A percentile compares a stretch with the other conserved stretches of the same genome.
Evolutionary conservation across 2,797 vertebrate genomes (phyloP).

Genomic region (Phoxinus dragarum): DNA sequence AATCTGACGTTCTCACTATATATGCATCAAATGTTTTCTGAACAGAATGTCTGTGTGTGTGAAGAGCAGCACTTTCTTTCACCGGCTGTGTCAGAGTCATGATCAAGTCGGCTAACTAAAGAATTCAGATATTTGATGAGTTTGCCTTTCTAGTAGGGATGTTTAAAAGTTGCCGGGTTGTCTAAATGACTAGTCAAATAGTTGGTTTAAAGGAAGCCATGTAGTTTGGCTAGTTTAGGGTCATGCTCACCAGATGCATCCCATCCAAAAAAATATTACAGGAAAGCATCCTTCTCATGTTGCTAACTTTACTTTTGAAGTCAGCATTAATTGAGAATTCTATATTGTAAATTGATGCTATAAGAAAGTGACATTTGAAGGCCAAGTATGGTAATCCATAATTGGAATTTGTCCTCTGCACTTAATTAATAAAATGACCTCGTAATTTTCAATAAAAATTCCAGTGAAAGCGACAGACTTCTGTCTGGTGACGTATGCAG

Average conservation of each 20-base stretch:
- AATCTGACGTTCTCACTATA: not conserved
- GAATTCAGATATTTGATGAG: not conserved
- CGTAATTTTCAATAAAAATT: no score
- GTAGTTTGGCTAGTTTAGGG: not conserved
- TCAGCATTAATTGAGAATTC: not conserved
- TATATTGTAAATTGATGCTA: not conserved
- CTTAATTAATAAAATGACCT: no score
- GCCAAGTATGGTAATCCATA: no score
- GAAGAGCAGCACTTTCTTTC: not conserved
- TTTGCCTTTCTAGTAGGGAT: not conserved
- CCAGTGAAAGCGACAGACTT: no score
- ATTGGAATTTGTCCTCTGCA: no score
- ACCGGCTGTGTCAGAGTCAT: not conserved
- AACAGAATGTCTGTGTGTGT: not conserved
- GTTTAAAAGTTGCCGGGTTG: not conserved
- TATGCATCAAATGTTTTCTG: not conserved
- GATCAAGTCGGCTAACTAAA: not conserved
- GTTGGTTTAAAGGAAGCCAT: not conserved
- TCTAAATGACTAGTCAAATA: not conserved
- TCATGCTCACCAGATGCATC: not conserved
- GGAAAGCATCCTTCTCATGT: not conserved
- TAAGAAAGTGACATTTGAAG: no score
- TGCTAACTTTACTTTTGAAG: no score
- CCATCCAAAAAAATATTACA: not conserved
- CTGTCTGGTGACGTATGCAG: no score